These are phyloP conservation scores for Protonemura montana DNA, from an alignment of 2,888 invertebrate genomes.

Conservation along the genomic window DNA sequence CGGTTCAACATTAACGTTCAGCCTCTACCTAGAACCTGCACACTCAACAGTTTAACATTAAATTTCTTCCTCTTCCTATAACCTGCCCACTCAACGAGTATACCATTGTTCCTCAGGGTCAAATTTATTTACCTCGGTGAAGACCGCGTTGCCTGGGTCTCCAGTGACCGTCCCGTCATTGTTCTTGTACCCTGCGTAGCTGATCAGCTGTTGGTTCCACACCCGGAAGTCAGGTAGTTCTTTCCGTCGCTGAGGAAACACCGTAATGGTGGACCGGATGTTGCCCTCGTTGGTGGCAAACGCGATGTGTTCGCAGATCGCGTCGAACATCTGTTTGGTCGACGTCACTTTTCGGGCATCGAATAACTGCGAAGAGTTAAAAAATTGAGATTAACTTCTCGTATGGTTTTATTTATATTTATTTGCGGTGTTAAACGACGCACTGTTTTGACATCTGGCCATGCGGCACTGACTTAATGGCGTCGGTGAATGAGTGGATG, in stretches of 20 bases:
- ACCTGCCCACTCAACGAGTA: too few relatives aligned
- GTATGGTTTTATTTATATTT: too few relatives aligned
- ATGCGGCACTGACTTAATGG: too few relatives aligned
- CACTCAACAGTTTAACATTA: too few relatives aligned
- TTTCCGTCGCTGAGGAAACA: conserved; percentile 92
- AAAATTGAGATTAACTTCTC: too few relatives aligned
- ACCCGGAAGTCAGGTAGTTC: conserved; percentile 88
- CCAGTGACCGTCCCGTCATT: conserved; percentile 85
- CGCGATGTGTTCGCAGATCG: conserved; percentile 94
- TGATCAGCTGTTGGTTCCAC: conserved; percentile 91
- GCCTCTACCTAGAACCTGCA: too few relatives aligned
- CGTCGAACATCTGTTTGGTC: conserved; percentile 95
- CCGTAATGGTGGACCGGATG: conserved; percentile 94
- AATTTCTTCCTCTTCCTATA: too few relatives aligned
- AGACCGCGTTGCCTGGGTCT: conserved; percentile 87
- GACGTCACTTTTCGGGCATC: conserved; percentile 95
- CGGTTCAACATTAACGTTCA: too few relatives aligned
- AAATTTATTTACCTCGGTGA: conserved; percentile 94
- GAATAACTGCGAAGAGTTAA: conserved; percentile 74
- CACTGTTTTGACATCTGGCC: too few relatives aligned
- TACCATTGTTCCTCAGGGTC: too few relatives aligned
- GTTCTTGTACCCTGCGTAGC: conserved; percentile 90
- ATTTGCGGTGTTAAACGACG: too few relatives aligned
- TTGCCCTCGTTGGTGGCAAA: conserved; percentile 97
- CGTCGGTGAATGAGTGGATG: too few relatives aligned